phyloP scores from a whole-genome alignment of 2,888 invertebrate species.

The Ophioninae sp. region DNA sequence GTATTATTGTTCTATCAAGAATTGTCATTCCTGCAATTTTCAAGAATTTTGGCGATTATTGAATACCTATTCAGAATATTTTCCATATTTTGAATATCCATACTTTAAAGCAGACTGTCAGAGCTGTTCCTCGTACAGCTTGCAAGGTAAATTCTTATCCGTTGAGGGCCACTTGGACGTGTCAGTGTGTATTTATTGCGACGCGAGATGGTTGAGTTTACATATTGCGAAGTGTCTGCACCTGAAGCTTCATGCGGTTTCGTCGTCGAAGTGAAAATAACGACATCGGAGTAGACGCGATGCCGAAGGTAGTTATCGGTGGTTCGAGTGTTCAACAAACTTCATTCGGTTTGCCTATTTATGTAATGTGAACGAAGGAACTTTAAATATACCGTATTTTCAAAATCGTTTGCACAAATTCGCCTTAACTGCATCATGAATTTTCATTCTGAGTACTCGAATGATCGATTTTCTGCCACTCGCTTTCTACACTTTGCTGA shows the following conservation, averaged over 20 bases:
- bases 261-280: neutral
- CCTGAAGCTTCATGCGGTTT: neutral
- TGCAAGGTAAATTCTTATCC: conserved; percentile 1
- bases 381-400: no score
- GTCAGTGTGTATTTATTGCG: conserved; percentile 42
- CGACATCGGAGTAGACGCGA: conserved; percentile 9
- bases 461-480: no score
- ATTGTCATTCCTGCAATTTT: no score
- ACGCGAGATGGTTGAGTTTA: conserved; percentile 22
- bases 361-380: no score
- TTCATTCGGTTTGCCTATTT: no score
- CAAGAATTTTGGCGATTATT: no score
- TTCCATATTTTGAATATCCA: neutral
- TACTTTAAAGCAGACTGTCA: neutral
- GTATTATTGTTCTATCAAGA: no score
- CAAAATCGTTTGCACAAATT: no score
- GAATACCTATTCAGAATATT: neutral
- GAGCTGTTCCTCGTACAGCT: neutral
- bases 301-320: neutral
- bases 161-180: conserved; percentile 24
- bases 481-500: no score
- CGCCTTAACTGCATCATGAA: no score
- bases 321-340: no score
- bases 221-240: neutral
- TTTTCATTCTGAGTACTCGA: no score